Conservation (phyloP, 2,797 vertebrate genomes). For the Thunnus albacares region DNA sequence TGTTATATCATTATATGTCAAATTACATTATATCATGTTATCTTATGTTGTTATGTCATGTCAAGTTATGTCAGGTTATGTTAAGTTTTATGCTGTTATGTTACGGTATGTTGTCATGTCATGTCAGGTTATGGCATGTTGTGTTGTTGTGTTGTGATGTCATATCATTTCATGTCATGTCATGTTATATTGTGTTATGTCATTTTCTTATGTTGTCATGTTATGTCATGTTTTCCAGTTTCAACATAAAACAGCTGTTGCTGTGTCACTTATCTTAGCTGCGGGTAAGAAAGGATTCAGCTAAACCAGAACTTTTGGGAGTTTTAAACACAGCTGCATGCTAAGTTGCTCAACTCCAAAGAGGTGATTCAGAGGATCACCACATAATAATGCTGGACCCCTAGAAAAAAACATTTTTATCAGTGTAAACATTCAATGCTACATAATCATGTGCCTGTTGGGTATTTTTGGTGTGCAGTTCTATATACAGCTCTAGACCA, state of each 20-base stretch:
- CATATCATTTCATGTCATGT: background rate
- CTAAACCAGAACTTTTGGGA: background rate
- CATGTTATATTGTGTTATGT: background rate
- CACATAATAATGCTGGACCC: no score
- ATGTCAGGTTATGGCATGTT: background rate
- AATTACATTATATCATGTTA: background rate
- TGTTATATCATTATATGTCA: background rate
- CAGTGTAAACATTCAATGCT: no score
- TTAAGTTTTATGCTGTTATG: background rate
- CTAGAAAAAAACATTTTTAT: no score
- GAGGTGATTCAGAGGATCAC: background rate
- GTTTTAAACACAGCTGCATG: background rate
- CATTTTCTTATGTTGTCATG: no score
- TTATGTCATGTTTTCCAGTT: background rate
- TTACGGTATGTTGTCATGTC: background rate
- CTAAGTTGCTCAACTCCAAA: background rate
- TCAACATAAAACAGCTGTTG: conserved; percentile 7
- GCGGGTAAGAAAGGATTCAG: conserved; percentile 3
- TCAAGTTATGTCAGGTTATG: background rate
- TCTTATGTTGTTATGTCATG: background rate
- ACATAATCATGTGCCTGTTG: background rate
- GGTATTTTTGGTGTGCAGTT: background rate
- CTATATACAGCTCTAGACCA: background rate
- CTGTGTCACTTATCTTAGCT: conserved; percentile 14
- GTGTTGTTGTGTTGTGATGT: background rate